These are phyloP conservation scores for Laticauda colubrina DNA, from an alignment of 2,113 vertebrate species.

Conservation along the genomic window DNA sequence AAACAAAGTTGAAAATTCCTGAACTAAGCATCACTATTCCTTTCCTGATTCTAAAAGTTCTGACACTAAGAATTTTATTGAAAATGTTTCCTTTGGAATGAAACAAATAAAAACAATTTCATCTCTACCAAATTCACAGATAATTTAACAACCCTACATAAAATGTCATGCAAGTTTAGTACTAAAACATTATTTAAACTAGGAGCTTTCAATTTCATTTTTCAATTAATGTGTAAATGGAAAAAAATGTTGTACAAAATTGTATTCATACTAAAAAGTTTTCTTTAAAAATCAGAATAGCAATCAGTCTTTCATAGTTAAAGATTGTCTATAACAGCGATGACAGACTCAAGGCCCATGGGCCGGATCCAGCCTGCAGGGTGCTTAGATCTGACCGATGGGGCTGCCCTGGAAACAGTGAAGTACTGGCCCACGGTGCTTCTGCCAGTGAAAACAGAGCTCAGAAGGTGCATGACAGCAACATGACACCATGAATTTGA, in stretches of 20 bases:
- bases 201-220: neutral
- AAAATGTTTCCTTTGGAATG: neutral
- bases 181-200: neutral
- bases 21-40: neutral
- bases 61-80: neutral
- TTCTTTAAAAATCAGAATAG: neutral
- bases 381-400: too few species aligned
- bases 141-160: neutral
- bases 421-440: too few species aligned
- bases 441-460: too few species aligned
- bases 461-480: too few species aligned
- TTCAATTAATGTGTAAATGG: neutral
- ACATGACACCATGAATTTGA: too few species aligned
- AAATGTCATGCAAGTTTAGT: neutral
- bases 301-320: neutral
- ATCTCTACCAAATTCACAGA: neutral
- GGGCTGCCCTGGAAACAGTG: too few species aligned
- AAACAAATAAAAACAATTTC: neutral
- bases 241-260: neutral
- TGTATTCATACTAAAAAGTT: conserved; percentile 9
- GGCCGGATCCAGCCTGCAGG: too few species aligned
- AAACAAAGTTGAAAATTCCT: neutral
- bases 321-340: neutral
- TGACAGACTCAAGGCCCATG: too few species aligned
- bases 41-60: neutral